Evolutionary conservation across 1,140 invertebrate species (phyloP).

Genomic region (Heliothis subflexa): DNA sequence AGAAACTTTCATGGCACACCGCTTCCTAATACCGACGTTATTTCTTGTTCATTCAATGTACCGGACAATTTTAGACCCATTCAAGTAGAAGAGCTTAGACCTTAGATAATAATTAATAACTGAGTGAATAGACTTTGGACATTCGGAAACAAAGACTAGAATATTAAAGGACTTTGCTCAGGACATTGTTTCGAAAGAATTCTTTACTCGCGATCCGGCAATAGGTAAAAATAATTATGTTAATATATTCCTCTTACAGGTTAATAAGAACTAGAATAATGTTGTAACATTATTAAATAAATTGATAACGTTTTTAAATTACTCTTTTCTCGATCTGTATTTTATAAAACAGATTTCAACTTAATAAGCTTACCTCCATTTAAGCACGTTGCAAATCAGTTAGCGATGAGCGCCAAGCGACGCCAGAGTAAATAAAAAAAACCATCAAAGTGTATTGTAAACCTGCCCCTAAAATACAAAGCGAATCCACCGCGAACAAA

Average conservation of each 20-base stretch:
- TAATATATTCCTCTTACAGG: no score
- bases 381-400: not conserved
- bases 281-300: no score
- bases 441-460: not conserved
- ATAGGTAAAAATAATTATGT: no score
- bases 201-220: no score
- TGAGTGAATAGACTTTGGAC: not conserved
- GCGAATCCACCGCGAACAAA: constrained; percentile 24
- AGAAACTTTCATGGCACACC: constrained; percentile 22
- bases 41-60: constrained; percentile 12
- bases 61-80: not conserved
- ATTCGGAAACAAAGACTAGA: constrained; percentile 3
- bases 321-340: no score
- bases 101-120: not conserved
- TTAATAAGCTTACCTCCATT: not conserved
- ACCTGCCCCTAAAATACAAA: not conserved
- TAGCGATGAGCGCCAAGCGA: constrained; percentile 3
- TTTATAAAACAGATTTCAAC: not conserved
- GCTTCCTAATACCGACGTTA: constrained; percentile 22
- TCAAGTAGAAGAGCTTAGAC: not conserved
- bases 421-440: constrained; percentile 8
- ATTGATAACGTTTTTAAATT: no score
- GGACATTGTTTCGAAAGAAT: no score
- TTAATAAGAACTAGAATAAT: no score
- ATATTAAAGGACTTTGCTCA: no score